Conservation (phyloP, 2,113 vertebrate species). For the Thunnus maccoyii region DNA sequence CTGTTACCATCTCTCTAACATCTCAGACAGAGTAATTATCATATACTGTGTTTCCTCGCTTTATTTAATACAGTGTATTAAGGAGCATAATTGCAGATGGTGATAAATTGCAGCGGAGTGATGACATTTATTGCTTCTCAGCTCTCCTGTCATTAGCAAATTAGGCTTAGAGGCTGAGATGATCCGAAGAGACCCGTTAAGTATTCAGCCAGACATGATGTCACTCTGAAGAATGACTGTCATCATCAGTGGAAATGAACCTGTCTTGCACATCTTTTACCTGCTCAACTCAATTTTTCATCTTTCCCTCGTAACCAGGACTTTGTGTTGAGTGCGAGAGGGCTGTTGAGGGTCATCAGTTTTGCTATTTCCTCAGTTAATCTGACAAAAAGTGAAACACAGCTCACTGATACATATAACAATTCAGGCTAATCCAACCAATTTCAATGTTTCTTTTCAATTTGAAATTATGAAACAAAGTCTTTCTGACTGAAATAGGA, state of each 20-base stretch:
- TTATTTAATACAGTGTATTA: slow-evolving; percentile 67
- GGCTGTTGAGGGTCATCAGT: slow-evolving; percentile 4
- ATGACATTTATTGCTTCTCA: slow-evolving; percentile 83
- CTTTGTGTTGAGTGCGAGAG: slow-evolving; percentile 41
- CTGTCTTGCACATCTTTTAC: slow-evolving; percentile 59
- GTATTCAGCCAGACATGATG: slow-evolving; percentile 58
- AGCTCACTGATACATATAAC: not conserved
- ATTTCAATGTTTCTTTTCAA: slow-evolving; percentile 31
- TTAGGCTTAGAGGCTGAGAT: slow-evolving; percentile 76
- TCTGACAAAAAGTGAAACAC: slow-evolving; percentile 22
- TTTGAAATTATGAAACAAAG: slow-evolving; percentile 7
- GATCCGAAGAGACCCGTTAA: slow-evolving; percentile 63
- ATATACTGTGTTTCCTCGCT: slow-evolving; percentile 44
- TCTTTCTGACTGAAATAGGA: slow-evolving; percentile 18
- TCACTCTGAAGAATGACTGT: slow-evolving; percentile 68
- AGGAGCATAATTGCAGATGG: slow-evolving; percentile 69
- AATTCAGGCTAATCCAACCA: slow-evolving; percentile 13
- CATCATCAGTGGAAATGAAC: slow-evolving; percentile 73
- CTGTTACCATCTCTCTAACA: slow-evolving; percentile 32
- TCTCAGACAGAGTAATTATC: slow-evolving; percentile 56
- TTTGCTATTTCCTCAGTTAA: slow-evolving; percentile 22
- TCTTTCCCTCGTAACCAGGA: slow-evolving; percentile 23
- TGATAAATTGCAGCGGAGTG: slow-evolving; percentile 77
- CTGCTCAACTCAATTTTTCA: slow-evolving; percentile 45
- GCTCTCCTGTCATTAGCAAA: slow-evolving; percentile 83